A percentile compares a stretch with the other conserved stretches of the same genome.
These are phyloP conservation scores for Hozukius guyotensis DNA, from an alignment of 2,797 vertebrate genomes.

Conservation along the genomic window DNA sequence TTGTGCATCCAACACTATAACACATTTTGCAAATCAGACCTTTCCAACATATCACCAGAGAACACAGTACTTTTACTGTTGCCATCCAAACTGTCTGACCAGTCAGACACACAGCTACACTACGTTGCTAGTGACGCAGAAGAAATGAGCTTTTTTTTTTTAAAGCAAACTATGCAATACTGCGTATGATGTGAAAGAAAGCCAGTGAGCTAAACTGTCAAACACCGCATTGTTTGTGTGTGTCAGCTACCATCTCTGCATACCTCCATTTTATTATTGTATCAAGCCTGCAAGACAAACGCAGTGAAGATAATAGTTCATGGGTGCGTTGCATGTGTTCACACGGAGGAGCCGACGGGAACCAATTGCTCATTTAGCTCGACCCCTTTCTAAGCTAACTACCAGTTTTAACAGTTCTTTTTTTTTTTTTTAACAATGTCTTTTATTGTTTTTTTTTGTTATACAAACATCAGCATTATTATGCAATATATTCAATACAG, in stretches of 20 bases:
- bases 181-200: background rate
- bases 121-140: slow-evolving; percentile 74
- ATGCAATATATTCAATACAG: no score
- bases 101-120: slow-evolving; percentile 41
- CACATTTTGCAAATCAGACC: background rate
- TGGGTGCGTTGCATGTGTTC: slow-evolving; percentile 47
- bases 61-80: slow-evolving; percentile 56
- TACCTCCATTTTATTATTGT: slow-evolving; percentile 78
- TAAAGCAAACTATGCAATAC: slow-evolving; percentile 11
- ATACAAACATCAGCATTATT: no score
- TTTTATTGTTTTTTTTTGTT: no score
- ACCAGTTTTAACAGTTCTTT: no score
- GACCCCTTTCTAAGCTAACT: fast-evolving
- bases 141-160: slow-evolving; percentile 38
- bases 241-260: slow-evolving; percentile 35
- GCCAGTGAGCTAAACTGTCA: background rate
- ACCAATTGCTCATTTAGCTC: background rate
- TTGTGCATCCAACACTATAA: background rate
- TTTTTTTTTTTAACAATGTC: no score
- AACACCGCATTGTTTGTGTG: slow-evolving; percentile 11
- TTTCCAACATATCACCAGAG: background rate
- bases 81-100: slow-evolving; percentile 38
- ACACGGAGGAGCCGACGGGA: background rate
- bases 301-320: slow-evolving; percentile 63
- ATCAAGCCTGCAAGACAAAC: slow-evolving; percentile 69